A percentile compares a stretch with the other conserved stretches of the same genome.
Evolutionary conservation across 2,797 vertebrate species (phyloP).

Genomic region (Gobio occitaniae): DNA sequence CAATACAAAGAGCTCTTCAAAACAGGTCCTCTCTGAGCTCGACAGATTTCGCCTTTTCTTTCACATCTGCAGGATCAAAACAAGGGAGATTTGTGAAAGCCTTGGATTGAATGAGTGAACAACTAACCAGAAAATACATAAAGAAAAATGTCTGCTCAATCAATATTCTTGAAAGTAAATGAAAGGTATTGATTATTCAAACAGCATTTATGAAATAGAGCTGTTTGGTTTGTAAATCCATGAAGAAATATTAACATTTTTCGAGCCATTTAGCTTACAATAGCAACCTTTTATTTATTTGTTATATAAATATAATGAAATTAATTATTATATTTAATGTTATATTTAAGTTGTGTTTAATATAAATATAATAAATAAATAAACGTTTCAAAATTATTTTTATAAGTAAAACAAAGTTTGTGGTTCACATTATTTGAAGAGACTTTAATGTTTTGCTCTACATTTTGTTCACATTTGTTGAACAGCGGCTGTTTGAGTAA

Average conservation of each 20-base stretch:
- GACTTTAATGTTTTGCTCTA: background rate
- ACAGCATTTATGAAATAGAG: background rate
- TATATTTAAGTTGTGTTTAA: background rate
- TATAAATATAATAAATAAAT: background rate
- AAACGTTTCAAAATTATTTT: background rate
- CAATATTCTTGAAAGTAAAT: background rate
- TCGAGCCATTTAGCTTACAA: background rate
- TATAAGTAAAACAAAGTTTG: background rate
- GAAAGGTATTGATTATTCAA: background rate
- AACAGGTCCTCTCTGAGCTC: slow-evolving; percentile 41
- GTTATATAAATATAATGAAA: too few relatives aligned
- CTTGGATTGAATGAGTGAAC: background rate
- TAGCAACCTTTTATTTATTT: background rate
- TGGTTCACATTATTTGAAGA: background rate
- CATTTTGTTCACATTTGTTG: slow-evolving; percentile 12
- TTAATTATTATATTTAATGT: too few relatives aligned
- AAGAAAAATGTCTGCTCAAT: background rate
- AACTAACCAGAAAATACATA: background rate
- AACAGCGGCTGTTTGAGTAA: background rate
- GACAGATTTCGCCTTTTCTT: slow-evolving; percentile 48
- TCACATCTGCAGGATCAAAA: slow-evolving; percentile 45
- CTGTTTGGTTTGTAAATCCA: background rate
- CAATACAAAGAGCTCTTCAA: slow-evolving; percentile 55
- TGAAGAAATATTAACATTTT: background rate
- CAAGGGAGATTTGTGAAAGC: slow-evolving; percentile 22